Evolutionary conservation across 1,140 invertebrate species (phyloP), one percentile per base, ranked within the genome.

Genomic region (Drosophila nigrodunni): DNA sequence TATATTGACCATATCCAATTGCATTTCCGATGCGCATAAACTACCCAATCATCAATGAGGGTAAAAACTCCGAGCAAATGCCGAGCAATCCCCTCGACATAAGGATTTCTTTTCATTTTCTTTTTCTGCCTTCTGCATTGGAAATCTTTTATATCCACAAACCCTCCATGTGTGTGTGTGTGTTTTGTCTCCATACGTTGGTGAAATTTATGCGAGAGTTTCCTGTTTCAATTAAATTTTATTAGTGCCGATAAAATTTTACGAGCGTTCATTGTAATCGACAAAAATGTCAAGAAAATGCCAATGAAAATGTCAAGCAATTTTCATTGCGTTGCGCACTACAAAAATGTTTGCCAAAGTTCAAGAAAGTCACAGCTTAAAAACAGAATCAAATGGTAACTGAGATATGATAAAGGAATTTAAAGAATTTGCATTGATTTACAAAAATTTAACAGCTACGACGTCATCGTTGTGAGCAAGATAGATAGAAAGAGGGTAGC

Each of bases 191-290:
- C 79, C 69, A 71, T 66, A 60, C 67, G 67, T 59, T 66, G 71
- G 34, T 85, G 41, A 44, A 81, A 89, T 89, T 89, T 89, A 89
- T 89, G 85, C 85, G 80, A 89, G 78, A 81, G 85, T 89, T 89
- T 89, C 85, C 86, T 89, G 78, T 89, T 89, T 89, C 85, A 89
- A 89, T 89, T 89, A 89, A 89, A 89, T 89, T 89, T 89, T 89
- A 89, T 89, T 89, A 73, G 81, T 52, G 15, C 7, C 66, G 44
- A 89, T 89, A 89, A 89, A 89, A 89, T 86, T 89, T 89, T 81
- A 89, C 85, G 85, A 89, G 80, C 71, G 54, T 71, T 74, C 77
- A 83, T 89, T 87, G 83, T 87, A 80, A 75, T 76, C 54, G 68
- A 71, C 43, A 62, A 78, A 87, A 87, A 72, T 83, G 77, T 79